These are phyloP conservation scores for Hystrix brachyura DNA, from an alignment of 2,113 vertebrate species.

Conservation along the genomic window DNA sequence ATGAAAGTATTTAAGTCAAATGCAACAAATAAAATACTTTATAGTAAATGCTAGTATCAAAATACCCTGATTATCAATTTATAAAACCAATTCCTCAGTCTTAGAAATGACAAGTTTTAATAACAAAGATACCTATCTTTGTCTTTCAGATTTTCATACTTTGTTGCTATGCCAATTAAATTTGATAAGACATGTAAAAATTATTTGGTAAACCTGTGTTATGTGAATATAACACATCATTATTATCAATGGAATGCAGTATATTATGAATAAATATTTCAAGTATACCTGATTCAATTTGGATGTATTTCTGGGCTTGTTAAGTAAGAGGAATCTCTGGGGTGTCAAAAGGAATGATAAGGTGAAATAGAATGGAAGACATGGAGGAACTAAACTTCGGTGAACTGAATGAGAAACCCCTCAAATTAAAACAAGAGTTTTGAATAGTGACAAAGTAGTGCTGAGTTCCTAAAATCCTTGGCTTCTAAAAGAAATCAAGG, in stretches of 20 bases:
- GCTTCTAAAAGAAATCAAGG: background rate
- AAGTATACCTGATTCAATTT: background rate
- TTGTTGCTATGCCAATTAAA: conserved; percentile 42
- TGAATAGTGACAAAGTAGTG: background rate
- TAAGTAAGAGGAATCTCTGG: background rate
- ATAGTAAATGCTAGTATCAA: conserved; percentile 22
- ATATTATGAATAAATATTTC: background rate
- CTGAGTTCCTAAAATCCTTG: background rate
- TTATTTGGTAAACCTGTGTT: conserved; percentile 1
- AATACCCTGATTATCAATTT: conserved; percentile 28
- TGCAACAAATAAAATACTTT: conserved; percentile 14
- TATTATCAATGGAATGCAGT: background rate
- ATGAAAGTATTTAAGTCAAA: conserved; percentile 15
- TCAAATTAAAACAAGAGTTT: background rate
- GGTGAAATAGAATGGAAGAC: background rate
- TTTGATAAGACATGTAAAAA: background rate
- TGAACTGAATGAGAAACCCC: background rate
- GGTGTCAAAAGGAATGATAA: background rate
- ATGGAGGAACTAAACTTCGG: background rate
- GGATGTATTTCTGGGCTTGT: conserved; percentile 26
- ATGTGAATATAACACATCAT: background rate
- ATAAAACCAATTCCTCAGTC: conserved; percentile 10
- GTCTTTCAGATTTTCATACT: conserved; percentile 2
- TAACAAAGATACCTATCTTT: background rate
- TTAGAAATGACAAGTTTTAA: conserved; percentile 50